Conservation (phyloP, 1,140 invertebrate species). For the Cryptotermes secundus region DNA sequence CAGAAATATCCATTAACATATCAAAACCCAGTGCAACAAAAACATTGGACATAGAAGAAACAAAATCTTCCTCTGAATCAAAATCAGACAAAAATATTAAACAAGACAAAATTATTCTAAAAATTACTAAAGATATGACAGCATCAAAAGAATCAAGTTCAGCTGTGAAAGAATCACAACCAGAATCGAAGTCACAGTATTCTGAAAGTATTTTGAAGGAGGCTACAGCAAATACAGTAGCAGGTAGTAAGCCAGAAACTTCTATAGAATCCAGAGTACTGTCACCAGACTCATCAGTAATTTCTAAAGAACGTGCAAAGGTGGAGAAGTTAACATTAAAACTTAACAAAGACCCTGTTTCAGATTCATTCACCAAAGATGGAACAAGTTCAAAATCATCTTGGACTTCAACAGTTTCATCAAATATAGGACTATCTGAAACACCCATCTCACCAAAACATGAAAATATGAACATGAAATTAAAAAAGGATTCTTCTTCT, state of each 20-base stretch:
- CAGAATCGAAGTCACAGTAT: not conserved
- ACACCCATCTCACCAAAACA: not conserved
- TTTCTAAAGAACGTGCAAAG: not conserved
- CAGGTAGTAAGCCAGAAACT: not conserved
- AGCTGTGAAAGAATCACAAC: not conserved
- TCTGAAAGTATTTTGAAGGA: not conserved
- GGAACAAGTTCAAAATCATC: not conserved
- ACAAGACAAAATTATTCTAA: not conserved
- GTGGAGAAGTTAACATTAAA: constrained; percentile 23
- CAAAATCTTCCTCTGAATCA: not conserved
- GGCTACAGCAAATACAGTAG: not conserved
- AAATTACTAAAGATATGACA: not conserved
- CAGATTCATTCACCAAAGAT: not conserved
- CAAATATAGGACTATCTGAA: not conserved
- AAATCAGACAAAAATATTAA: not conserved
- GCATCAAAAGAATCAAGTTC: not conserved
- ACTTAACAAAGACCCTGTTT: not conserved
- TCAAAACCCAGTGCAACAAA: not conserved
- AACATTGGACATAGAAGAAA: not conserved
- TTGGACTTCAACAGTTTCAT: not conserved
- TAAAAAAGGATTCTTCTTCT: constrained; percentile 13
- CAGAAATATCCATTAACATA: not conserved
- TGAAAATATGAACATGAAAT: constrained; percentile 20
- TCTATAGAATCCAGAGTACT: not conserved
- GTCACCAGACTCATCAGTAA: not conserved